Percentiles rank a stretch among this genome's conserved stretches.
Evolutionary conservation across 1,140 invertebrate genomes (phyloP).

Genomic region (Calosoma granatense): DNA sequence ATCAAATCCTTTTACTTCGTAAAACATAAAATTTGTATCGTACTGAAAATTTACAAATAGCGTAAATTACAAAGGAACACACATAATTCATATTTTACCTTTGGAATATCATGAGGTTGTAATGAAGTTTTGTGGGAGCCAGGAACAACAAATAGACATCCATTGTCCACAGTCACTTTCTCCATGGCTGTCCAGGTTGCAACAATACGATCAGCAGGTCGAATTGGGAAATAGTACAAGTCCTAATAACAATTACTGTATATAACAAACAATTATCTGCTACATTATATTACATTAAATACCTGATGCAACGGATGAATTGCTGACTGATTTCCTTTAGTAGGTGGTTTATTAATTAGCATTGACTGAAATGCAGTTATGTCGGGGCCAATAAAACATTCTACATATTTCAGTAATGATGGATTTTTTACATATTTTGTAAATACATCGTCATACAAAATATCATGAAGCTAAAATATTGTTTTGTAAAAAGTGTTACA

Average conservation of each 20-base stretch:
- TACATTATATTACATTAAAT: constrained; percentile 14
- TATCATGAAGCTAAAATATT: constrained; percentile 62
- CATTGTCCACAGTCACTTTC: constrained; percentile 57
- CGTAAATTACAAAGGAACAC: neutral
- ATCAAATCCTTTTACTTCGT: constrained; percentile 53
- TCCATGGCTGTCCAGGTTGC: constrained; percentile 83
- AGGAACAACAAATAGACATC: constrained; percentile 69
- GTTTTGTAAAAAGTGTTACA: too few relatives aligned
- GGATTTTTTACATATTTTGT: constrained; percentile 53
- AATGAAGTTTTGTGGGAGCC: constrained; percentile 55
- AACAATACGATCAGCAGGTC: constrained; percentile 62
- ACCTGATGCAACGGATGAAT: constrained; percentile 64
- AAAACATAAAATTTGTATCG: constrained; percentile 22
- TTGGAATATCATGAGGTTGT: constrained; percentile 57
- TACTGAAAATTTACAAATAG: neutral
- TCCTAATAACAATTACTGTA: constrained; percentile 42
- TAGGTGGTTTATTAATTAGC: constrained; percentile 83
- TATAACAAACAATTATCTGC: too few relatives aligned
- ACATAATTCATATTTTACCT: constrained; percentile 43
- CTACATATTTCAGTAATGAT: constrained; percentile 55
- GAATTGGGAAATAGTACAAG: constrained; percentile 77
- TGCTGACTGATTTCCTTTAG: constrained; percentile 39
- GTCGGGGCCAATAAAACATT: constrained; percentile 64
- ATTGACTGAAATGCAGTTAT: constrained; percentile 72
- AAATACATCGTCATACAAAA: constrained; percentile 59